These are phyloP conservation scores for Aspiorhynchus laticeps DNA, from an alignment of 2,113 vertebrate species.

Conservation along the genomic window DNA sequence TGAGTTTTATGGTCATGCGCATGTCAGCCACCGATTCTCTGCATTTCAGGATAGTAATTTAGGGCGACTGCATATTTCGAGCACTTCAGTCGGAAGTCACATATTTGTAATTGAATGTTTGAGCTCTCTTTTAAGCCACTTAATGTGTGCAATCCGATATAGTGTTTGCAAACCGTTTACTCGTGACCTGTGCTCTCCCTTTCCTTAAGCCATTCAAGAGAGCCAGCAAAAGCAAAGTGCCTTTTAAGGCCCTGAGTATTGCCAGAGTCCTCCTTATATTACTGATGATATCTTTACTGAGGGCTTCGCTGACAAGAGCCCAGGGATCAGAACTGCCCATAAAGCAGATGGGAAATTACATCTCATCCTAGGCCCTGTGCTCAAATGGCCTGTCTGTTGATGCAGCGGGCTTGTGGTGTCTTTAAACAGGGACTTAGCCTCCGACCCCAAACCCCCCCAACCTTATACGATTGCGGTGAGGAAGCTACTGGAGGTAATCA, in stretches of 20 bases:
- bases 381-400: constrained; percentile 79
- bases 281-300: constrained; percentile 79
- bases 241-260: constrained; percentile 77
- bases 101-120: constrained; percentile 56
- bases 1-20: constrained; percentile 4
- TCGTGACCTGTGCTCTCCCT: constrained; percentile 73
- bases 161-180: constrained; percentile 78
- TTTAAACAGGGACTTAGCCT: constrained; percentile 80
- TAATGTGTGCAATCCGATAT: constrained; percentile 75
- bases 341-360: constrained; percentile 82
- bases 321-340: constrained; percentile 78
- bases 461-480: constrained; percentile 43
- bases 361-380: constrained; percentile 72
- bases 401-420: constrained; percentile 74
- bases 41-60: constrained; percentile 50
- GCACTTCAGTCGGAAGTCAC: constrained; percentile 38
- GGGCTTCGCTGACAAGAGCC: constrained; percentile 78
- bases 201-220: constrained; percentile 74
- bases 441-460: constrained; percentile 61
- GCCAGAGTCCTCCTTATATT: constrained; percentile 77
- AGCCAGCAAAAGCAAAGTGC: constrained; percentile 70
- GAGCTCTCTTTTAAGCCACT: constrained; percentile 73
- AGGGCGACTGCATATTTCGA: constrained; percentile 18
- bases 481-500: constrained; percentile 68
- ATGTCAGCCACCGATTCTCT: not conserved